Percentiles rank a stretch among this genome's conserved stretches.
Conservation (phyloP, 2,113 vertebrate species). For the Haliaeetus leucogaster region DNA sequence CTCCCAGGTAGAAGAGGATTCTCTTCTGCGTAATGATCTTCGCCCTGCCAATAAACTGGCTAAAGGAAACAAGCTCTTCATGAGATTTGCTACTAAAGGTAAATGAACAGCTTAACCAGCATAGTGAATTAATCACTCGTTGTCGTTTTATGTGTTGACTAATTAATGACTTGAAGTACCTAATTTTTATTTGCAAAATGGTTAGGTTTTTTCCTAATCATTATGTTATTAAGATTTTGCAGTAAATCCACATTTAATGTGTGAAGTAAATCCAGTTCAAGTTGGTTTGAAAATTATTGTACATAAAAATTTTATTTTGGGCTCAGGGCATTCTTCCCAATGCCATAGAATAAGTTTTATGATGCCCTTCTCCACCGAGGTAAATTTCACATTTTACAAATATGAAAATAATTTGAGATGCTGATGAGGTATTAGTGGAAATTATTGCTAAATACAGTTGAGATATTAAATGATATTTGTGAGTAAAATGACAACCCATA, state of each 20-base stretch:
- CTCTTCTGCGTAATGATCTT: constrained; percentile 89
- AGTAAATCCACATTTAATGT: not conserved
- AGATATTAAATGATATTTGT: not conserved
- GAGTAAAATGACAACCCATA: not conserved
- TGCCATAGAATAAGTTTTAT: not conserved
- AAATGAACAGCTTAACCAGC: constrained; percentile 11
- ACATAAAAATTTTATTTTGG: not conserved
- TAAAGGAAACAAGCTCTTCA: constrained; percentile 91
- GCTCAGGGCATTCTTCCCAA: not conserved
- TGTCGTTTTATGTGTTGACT: not conserved
- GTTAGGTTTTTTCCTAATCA: not conserved
- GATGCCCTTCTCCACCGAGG: not conserved
- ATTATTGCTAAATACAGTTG: not conserved
- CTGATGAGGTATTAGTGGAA: not conserved
- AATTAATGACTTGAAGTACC: not conserved
- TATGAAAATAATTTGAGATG: not conserved
- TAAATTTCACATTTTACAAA: not conserved
- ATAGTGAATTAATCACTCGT: not conserved
- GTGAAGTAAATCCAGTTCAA: not conserved
- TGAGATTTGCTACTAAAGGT: constrained; percentile 95
- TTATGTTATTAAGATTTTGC: not conserved
- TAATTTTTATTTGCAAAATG: not conserved
- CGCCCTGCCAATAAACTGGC: constrained; percentile 86
- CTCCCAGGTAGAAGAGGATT: constrained; percentile 85
- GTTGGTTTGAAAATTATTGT: not conserved